Evolutionary conservation across 2,888 invertebrate species (phyloP).

Genomic region (Scaptomyza polygonia): DNA sequence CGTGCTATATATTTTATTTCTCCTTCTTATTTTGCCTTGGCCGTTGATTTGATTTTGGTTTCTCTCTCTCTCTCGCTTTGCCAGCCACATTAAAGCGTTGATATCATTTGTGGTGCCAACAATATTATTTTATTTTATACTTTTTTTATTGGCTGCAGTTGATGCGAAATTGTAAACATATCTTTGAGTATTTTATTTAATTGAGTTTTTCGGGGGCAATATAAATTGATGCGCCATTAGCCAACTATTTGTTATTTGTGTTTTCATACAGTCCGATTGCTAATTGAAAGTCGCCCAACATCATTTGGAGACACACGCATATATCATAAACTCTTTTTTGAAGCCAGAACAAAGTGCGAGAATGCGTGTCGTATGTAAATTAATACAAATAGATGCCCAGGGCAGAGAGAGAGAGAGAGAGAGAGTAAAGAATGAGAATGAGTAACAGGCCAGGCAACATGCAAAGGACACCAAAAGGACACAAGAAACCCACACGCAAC

Average conservation of each 20-base stretch:
- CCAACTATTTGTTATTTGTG: constrained; percentile 16
- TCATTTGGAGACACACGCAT: constrained; percentile 48
- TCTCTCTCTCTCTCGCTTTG: constrained; percentile 9
- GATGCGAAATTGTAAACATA: constrained; percentile 15
- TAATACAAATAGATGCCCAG: constrained; percentile 60
- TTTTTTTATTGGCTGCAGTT: constrained; percentile 47
- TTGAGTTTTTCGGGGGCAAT: neutral
- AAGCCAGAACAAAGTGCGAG: constrained; percentile 52
- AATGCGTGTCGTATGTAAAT: constrained; percentile 81
- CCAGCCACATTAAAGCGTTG: constrained; percentile 57
- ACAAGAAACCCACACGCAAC: constrained; percentile 31
- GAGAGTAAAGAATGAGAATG: constrained; percentile 22
- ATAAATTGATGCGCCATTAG: constrained; percentile 6
- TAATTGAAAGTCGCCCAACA: constrained; percentile 46
- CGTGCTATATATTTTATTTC: constrained; percentile 30
- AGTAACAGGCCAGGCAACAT: constrained; percentile 54
- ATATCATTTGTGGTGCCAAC: constrained; percentile 50
- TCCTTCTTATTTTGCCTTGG: constrained; percentile 42
- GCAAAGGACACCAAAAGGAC: constrained; percentile 77
- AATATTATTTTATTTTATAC: constrained; percentile 48
- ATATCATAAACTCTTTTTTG: constrained; percentile 52
- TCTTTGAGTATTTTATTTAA: neutral
- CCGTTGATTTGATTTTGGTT: constrained; percentile 67
- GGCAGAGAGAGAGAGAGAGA: too few species aligned
- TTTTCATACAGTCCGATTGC: neutral